Evolutionary conservation across 1,140 invertebrate genomes (phyloP).

Genomic region (Acromyrmex heyeri): DNA sequence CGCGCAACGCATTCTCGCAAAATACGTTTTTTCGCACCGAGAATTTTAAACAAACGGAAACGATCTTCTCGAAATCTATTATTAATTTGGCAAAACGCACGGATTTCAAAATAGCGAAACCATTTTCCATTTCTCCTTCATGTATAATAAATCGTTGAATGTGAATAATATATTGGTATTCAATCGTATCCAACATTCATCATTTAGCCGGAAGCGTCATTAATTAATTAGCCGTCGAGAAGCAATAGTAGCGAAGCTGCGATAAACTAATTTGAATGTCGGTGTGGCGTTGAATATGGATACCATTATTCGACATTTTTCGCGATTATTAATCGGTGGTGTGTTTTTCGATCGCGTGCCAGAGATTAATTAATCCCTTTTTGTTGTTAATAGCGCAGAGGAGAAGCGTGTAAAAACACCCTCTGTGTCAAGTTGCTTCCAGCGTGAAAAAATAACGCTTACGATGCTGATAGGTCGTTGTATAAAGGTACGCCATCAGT

Average conservation of each 20-base stretch:
- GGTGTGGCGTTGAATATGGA: slow-evolving; percentile 15
- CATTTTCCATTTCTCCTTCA: neutral
- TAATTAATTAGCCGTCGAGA: slow-evolving; percentile 44
- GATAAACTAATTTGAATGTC: slow-evolving; percentile 45
- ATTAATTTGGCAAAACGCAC: neutral
- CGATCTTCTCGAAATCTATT: neutral
- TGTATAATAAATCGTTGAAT: neutral
- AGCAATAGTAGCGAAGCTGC: neutral
- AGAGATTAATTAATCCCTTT: slow-evolving; percentile 51
- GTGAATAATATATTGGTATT: neutral
- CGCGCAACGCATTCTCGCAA: neutral
- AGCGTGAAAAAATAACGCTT: slow-evolving; percentile 34
- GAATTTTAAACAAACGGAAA: neutral
- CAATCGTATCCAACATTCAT: slow-evolving; percentile 3
- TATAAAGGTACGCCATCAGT: slow-evolving; percentile 15
- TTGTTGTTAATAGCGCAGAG: neutral
- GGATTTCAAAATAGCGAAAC: neutral
- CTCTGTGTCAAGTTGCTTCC: neutral
- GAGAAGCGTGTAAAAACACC: neutral
- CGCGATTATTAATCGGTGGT: slow-evolving; percentile 47
- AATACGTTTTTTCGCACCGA: neutral
- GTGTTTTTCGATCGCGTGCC: slow-evolving; percentile 28
- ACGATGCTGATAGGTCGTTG: neutral
- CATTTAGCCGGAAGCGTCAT: slow-evolving; percentile 24
- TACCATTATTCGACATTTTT: slow-evolving; percentile 40